Percentiles rank a stretch among this genome's conserved stretches.
Conservation (phyloP, 2,888 invertebrate genomes). For the Hydropsyche betteni region DNA sequence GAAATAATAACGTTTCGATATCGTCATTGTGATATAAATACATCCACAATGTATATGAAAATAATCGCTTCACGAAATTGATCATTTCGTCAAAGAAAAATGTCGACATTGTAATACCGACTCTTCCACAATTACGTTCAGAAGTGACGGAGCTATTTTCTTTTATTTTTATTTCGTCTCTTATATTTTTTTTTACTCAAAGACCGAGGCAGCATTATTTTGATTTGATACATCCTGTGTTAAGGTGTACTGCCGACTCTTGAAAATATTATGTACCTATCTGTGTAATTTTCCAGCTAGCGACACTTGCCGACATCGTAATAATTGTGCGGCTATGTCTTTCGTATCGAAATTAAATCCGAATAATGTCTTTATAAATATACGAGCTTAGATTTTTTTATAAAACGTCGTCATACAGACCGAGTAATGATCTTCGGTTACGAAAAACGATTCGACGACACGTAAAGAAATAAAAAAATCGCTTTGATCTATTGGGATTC, state of each 20-base stretch:
- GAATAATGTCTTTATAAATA: constrained; percentile 23
- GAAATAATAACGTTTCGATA: too few relatives aligned
- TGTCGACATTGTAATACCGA: constrained; percentile 22
- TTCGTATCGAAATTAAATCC: constrained; percentile 22
- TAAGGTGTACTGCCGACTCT: constrained; percentile 27
- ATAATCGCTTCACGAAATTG: too few relatives aligned
- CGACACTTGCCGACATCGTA: constrained; percentile 3
- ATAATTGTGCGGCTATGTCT: neutral
- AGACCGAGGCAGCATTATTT: constrained; percentile 36
- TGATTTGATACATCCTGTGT: constrained; percentile 43
- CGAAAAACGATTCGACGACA: too few relatives aligned
- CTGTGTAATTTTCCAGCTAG: constrained; percentile 29
- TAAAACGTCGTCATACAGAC: neutral
- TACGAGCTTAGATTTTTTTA: too few relatives aligned
- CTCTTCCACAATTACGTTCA: constrained; percentile 31
- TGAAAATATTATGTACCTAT: constrained; percentile 1
- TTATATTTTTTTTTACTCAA: neutral
- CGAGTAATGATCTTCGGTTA: neutral
- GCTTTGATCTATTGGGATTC: constrained; percentile 11
- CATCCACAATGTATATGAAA: too few relatives aligned
- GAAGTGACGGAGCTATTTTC: constrained; percentile 36
- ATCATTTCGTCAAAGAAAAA: constrained; percentile 1
- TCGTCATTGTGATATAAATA: too few relatives aligned
- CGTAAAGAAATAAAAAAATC: too few relatives aligned
- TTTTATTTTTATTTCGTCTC: constrained; percentile 12